These are phyloP conservation scores for Sorex araneus DNA, from an alignment of 2,113 vertebrate genomes.

Conservation along the genomic window DNA sequence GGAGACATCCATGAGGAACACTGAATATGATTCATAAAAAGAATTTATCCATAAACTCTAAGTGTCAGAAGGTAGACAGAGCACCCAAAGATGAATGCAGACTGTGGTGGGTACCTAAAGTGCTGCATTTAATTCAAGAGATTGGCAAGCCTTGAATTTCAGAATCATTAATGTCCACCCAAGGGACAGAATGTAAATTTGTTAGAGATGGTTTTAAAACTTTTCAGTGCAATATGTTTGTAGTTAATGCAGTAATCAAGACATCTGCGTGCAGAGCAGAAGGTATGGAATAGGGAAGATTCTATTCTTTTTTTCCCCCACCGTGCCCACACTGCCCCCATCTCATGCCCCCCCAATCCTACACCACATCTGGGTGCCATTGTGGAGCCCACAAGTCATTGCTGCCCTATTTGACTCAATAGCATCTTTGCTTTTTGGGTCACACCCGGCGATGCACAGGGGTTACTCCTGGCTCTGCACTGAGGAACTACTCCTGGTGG, in stretches of 20 bases:
- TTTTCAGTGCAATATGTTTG: neutral
- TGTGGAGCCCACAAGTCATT: neutral
- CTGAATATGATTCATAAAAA: neutral
- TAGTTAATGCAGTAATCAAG: neutral
- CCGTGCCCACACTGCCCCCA: too few relatives aligned
- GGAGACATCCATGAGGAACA: too few relatives aligned
- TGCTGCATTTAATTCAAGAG: too few relatives aligned
- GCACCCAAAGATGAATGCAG: neutral
- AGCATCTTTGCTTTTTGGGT: neutral
- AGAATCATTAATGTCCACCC: neutral
- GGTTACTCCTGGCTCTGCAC: too few relatives aligned
- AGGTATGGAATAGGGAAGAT: neutral
- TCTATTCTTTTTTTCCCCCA: neutral
- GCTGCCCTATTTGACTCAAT: neutral
- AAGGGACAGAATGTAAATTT: neutral
- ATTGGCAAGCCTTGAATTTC: neutral
- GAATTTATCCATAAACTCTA: neutral
- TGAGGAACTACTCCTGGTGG: too few relatives aligned
- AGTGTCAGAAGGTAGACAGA: neutral
- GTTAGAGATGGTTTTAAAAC: neutral
- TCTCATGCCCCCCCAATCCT: too few relatives aligned
- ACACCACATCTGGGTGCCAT: too few relatives aligned
- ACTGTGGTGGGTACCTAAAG: too few relatives aligned
- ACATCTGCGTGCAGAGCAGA: neutral
- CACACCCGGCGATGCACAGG: too few relatives aligned